phyloP scores from a whole-genome alignment of 2,888 invertebrate species.

The Thecophora atra region DNA sequence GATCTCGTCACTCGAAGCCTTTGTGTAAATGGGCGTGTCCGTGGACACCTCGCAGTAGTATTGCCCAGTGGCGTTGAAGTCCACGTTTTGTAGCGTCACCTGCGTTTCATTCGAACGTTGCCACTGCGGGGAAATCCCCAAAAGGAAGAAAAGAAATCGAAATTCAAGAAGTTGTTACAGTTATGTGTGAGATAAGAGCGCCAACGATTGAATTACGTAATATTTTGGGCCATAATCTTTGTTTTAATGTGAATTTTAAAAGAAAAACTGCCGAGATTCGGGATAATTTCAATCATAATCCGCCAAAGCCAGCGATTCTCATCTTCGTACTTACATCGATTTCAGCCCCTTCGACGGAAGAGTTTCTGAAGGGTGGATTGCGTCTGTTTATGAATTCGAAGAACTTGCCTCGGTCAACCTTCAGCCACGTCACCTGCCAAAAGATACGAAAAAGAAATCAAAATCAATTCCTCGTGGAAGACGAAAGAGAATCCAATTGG shows the following conservation, averaged over 20 bases:
- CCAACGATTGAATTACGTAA: too few species aligned
- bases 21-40: slow-evolving; percentile 83
- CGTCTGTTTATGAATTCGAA: slow-evolving; percentile 83
- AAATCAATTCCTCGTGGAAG: slow-evolving; percentile 12
- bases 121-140: slow-evolving; percentile 54
- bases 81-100: slow-evolving; percentile 73
- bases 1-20: slow-evolving; percentile 79
- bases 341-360: slow-evolving; percentile 75
- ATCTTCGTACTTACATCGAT: slow-evolving; percentile 73
- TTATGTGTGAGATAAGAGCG: too few species aligned
- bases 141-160: too few species aligned
- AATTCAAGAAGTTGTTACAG: too few species aligned
- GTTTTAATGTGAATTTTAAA: too few species aligned
- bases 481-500: too few species aligned
- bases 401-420: slow-evolving; percentile 72
- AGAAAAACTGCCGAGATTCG: not conserved
- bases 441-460: slow-evolving; percentile 21
- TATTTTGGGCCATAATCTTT: too few species aligned
- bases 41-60: slow-evolving; percentile 86
- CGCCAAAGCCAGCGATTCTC: not conserved
- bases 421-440: slow-evolving; percentile 66
- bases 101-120: slow-evolving; percentile 62
- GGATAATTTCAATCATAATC: not conserved
- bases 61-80: slow-evolving; percentile 80
- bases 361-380: slow-evolving; percentile 77